A percentile compares a stretch with the other conserved stretches of the same genome.
These are phyloP conservation scores for Acipenser ruthenus DNA, from an alignment of 2,797 vertebrate species.

Conservation along the genomic window DNA sequence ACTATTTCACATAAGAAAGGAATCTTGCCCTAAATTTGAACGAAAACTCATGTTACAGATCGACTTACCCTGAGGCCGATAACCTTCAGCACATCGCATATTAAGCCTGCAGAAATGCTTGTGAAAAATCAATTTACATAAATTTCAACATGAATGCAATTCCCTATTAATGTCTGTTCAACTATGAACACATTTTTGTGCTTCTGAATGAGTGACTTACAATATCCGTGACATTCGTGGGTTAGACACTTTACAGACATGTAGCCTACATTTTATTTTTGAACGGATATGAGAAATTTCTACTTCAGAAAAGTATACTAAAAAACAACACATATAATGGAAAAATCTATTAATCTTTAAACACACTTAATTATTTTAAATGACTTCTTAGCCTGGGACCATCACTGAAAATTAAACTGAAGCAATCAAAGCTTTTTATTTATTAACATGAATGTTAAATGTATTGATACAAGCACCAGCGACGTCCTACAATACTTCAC, in stretches of 20 bases:
- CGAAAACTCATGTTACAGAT: slow-evolving; percentile 51
- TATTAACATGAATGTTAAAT: too few species aligned
- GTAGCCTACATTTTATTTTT: too few species aligned
- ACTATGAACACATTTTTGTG: slow-evolving; percentile 8
- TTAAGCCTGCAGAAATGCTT: slow-evolving; percentile 14
- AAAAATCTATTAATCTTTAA: too few species aligned
- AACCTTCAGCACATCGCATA: slow-evolving; percentile 27
- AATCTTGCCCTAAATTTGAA: slow-evolving; percentile 63
- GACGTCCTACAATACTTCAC: too few species aligned
- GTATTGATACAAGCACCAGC: too few species aligned
- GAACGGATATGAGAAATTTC: too few species aligned
- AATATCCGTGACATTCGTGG: not conserved
- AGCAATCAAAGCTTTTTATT: too few species aligned
- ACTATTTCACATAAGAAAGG: slow-evolving; percentile 64
- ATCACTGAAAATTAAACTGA: too few species aligned
- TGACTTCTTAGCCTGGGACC: too few species aligned
- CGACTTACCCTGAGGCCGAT: slow-evolving; percentile 30
- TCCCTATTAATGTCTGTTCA: slow-evolving; percentile 9
- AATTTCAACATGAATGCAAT: slow-evolving; percentile 11
- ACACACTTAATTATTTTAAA: too few species aligned
- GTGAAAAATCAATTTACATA: slow-evolving; percentile 7
- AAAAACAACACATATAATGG: too few species aligned
- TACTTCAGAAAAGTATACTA: too few species aligned
- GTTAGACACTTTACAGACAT: slow-evolving; percentile 4
- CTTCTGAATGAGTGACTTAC: slow-evolving; percentile 1